phyloP scores from a whole-genome alignment of 2,888 invertebrate species.

The Pollenia labialis region DNA sequence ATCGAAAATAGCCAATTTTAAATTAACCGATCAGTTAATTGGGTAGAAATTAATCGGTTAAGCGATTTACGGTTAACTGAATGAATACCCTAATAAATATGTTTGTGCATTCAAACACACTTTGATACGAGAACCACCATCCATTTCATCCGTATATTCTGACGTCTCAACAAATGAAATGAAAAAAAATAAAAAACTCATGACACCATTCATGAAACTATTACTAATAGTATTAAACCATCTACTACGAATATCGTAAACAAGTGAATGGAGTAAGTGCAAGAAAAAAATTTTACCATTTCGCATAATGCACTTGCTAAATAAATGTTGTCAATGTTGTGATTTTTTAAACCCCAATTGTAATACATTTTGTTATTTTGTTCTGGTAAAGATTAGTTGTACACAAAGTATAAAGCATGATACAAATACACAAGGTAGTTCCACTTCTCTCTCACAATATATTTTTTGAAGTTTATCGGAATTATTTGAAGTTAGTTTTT shows the following conservation, averaged over 20 bases:
- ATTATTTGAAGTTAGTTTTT: too few relatives aligned
- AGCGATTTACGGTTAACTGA: too few relatives aligned
- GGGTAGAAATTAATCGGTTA: too few relatives aligned
- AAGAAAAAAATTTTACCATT: constrained; percentile 15
- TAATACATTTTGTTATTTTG: background rate
- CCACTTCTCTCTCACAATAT: too few relatives aligned
- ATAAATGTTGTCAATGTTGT: background rate
- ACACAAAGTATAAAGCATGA: too few relatives aligned
- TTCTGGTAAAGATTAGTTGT: too few relatives aligned
- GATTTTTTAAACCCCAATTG: background rate
- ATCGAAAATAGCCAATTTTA: too few relatives aligned
- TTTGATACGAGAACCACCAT: background rate
- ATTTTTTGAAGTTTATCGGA: too few relatives aligned
- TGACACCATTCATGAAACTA: constrained; percentile 65
- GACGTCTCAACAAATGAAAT: constrained; percentile 29
- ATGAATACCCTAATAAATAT: too few relatives aligned
- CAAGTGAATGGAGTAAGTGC: constrained; percentile 29
- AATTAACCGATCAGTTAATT: too few relatives aligned
- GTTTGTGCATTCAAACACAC: background rate
- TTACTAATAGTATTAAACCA: constrained; percentile 45
- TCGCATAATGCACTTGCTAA: background rate
- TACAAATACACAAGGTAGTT: too few relatives aligned
- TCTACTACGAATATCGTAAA: constrained; percentile 39
- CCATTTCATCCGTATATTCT: background rate
- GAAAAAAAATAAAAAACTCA: constrained; percentile 22